A percentile compares a stretch with the other conserved stretches of the same genome.
These are phyloP conservation scores for Lithosia quadra DNA, from an alignment of 2,888 invertebrate genomes.

Conservation along the genomic window DNA sequence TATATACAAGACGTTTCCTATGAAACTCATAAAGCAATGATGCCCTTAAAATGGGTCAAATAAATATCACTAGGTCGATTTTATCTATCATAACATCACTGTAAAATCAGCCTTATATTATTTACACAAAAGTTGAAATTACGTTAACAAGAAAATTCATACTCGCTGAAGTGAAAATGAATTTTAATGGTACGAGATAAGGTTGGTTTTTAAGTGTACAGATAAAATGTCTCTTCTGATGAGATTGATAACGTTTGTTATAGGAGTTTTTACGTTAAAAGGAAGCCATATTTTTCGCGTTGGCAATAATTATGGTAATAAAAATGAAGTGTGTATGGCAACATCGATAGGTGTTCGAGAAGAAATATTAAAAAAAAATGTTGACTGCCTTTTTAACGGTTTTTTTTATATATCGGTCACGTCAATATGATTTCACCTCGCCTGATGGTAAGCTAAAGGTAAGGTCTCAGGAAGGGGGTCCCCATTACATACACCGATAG, in stretches of 20 bases:
- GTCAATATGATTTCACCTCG: too few species aligned
- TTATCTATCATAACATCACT: background rate
- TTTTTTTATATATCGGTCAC: background rate
- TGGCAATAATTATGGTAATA: conserved; percentile 26
- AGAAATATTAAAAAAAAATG: background rate
- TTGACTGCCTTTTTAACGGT: too few species aligned
- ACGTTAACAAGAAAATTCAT: background rate
- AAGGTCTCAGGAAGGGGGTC: too few species aligned
- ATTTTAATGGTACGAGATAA: background rate
- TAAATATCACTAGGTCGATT: conserved; percentile 63
- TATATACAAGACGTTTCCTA: conserved; percentile 9
- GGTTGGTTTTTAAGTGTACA: background rate
- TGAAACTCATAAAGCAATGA: conserved; percentile 29
- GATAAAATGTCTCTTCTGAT: conserved; percentile 8
- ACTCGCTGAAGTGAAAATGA: background rate
- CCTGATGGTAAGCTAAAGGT: too few species aligned
- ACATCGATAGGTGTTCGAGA: background rate
- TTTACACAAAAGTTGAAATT: background rate
- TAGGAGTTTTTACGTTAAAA: conserved; percentile 18
- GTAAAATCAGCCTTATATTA: conserved; percentile 23
- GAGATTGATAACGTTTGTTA: conserved; percentile 22
- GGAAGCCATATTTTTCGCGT: conserved; percentile 24
- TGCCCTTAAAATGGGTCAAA: conserved; percentile 54
- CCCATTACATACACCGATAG: too few species aligned
- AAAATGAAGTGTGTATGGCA: conserved; percentile 13